These are phyloP conservation scores for Ormyrus pomaceus DNA, from an alignment of 2,888 invertebrate species.

Conservation along the genomic window DNA sequence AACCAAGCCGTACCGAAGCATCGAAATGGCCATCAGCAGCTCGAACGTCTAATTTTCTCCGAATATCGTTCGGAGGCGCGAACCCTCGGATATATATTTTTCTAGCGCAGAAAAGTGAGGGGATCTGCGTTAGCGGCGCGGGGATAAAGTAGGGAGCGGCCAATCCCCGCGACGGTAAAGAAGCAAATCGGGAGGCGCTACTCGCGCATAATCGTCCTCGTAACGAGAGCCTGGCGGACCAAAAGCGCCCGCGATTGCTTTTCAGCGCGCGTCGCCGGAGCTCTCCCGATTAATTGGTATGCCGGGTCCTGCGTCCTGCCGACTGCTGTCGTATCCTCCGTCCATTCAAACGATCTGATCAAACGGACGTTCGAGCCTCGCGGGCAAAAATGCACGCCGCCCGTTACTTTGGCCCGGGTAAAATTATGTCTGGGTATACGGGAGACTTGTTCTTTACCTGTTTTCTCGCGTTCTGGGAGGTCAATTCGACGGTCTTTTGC, in stretches of 20 bases:
- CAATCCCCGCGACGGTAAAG: slow-evolving; percentile 65
- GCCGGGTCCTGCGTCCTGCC: not conserved
- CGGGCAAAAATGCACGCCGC: not conserved
- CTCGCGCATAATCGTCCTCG: slow-evolving; percentile 16
- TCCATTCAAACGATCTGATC: slow-evolving; percentile 29
- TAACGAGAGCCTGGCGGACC: not conserved
- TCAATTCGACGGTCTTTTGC: no score
- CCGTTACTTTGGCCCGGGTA: no score
- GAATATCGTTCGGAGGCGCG: no score
- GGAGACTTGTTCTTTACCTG: no score
- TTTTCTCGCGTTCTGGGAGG: no score
- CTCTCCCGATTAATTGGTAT: slow-evolving; percentile 41
- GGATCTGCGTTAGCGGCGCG: slow-evolving; percentile 62
- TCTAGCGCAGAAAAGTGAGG: slow-evolving; percentile 15
- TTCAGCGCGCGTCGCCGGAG: slow-evolving; percentile 20
- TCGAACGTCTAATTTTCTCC: no score
- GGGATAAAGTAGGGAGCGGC: slow-evolving; percentile 65
- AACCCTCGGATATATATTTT: not conserved
- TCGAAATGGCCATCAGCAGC: no score
- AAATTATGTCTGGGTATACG: no score
- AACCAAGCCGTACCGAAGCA: no score
- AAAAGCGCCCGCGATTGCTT: slow-evolving; percentile 9
- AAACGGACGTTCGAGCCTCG: slow-evolving; percentile 2
- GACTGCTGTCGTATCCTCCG: not conserved
- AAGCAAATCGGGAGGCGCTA: slow-evolving; percentile 46